Conservation (phyloP, 2,113 vertebrate species). For the Boleophthalmus pectinirostris region DNA sequence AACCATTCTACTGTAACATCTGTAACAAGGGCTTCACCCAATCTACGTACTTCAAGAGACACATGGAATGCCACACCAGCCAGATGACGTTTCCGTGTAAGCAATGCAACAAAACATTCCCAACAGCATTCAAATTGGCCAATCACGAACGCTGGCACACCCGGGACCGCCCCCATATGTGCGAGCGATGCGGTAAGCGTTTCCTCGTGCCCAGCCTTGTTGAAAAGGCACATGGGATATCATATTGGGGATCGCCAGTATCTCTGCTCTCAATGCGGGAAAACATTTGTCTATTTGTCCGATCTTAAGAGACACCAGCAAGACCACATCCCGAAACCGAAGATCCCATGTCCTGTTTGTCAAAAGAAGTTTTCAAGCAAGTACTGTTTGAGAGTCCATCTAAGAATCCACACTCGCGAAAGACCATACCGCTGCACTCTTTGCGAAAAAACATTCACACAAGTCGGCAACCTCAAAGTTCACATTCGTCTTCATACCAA, state of each 20-base stretch:
- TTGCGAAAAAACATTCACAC: conserved; percentile 71
- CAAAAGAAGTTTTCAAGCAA: conserved; percentile 76
- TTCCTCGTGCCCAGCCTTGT: conserved; percentile 72
- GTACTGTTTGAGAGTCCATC: conserved; percentile 70
- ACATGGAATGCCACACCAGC: conserved; percentile 76
- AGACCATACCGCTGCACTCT: conserved; percentile 68
- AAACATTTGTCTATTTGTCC: conserved; percentile 72
- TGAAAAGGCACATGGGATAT: conserved; percentile 77
- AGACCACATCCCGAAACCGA: conserved; percentile 69
- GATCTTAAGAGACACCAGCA: conserved; percentile 75
- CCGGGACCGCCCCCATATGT: conserved; percentile 72
- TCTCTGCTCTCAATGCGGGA: conserved; percentile 75
- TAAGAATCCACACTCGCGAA: conserved; percentile 72
- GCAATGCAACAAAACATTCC: conserved; percentile 70
- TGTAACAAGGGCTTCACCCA: conserved; percentile 76
- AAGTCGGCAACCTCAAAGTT: conserved; percentile 71
- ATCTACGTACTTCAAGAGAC: conserved; percentile 73
- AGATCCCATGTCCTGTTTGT: conserved; percentile 70
- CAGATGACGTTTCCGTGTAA: conserved; percentile 73
- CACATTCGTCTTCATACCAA: conserved; percentile 72
- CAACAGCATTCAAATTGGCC: conserved; percentile 66
- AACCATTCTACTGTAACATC: conserved; percentile 71
- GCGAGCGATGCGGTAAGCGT: conserved; percentile 70
- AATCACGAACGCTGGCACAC: conserved; percentile 76
- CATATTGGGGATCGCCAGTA: conserved; percentile 73